Evolutionary conservation across 2,113 vertebrate genomes (phyloP).

Genomic region (Notothenia coriiceps): DNA sequence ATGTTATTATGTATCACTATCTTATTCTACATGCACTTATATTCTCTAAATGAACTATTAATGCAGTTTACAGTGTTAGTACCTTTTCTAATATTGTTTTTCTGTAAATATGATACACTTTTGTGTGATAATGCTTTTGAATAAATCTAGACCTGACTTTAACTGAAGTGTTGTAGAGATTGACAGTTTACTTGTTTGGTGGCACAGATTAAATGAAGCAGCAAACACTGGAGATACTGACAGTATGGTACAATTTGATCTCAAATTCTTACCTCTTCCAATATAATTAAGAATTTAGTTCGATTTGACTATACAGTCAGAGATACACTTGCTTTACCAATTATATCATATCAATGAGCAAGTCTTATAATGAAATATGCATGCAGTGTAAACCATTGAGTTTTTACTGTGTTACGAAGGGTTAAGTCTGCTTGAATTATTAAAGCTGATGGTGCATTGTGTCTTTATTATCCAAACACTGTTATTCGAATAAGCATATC

Average conservation of each 20-base stretch:
- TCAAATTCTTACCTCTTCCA: background rate
- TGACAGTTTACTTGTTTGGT: background rate
- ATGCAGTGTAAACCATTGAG: background rate
- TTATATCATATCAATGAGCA: background rate
- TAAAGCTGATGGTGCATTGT: background rate
- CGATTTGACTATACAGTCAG: background rate
- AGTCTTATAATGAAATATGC: background rate
- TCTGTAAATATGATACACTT: slow-evolving; percentile 2
- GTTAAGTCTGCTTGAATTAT: too few relatives aligned
- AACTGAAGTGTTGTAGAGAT: background rate
- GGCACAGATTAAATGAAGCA: background rate
- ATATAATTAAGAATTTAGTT: background rate
- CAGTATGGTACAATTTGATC: too few relatives aligned
- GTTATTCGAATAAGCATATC: background rate
- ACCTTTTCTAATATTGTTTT: background rate
- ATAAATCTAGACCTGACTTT: slow-evolving; percentile 22
- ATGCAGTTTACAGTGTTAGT: slow-evolving; percentile 4
- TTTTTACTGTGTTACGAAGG: too few relatives aligned
- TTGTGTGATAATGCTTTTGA: slow-evolving; percentile 1
- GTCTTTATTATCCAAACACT: background rate
- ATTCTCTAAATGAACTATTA: slow-evolving; percentile 4
- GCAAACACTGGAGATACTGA: background rate
- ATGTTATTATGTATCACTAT: slow-evolving; percentile 4
- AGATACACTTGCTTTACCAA: background rate
- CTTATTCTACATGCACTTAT: background rate